Percentiles rank a stretch among this genome's conserved stretches.
Evolutionary conservation across 2,888 invertebrate genomes (phyloP).

Genomic region (Melanophora roralis): DNA sequence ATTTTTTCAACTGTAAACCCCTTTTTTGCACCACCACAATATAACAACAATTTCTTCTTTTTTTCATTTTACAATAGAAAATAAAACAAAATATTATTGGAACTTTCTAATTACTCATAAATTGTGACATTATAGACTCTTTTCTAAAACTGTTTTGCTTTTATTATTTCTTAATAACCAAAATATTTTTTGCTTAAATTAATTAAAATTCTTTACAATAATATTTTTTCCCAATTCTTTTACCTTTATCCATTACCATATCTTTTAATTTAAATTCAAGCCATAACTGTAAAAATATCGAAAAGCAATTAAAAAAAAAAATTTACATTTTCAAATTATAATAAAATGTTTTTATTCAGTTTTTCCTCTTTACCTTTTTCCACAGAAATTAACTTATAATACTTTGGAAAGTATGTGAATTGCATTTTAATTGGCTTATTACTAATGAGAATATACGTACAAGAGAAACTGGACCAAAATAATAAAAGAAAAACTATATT

Average conservation of each 20-base stretch:
- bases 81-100: too few species aligned
- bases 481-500: constrained; percentile 12
- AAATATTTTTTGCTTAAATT: too few species aligned
- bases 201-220: too few species aligned
- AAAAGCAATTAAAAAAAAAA: constrained; percentile 36
- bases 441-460: constrained; percentile 15
- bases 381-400: not conserved
- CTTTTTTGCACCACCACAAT: too few species aligned
- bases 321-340: constrained; percentile 13
- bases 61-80: too few species aligned
- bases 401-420: constrained; percentile 2
- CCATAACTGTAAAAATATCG: constrained; percentile 6
- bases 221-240: too few species aligned
- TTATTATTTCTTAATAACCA: too few species aligned
- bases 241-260: not conserved
- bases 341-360: constrained; percentile 1
- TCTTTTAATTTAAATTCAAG: not conserved
- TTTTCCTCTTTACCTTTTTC: not conserved
- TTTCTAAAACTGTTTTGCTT: too few species aligned
- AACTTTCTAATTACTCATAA: too few species aligned
- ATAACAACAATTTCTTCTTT: too few species aligned
- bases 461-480: constrained; percentile 14
- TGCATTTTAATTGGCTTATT: constrained; percentile 58
- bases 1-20: too few species aligned
- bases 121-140: too few species aligned